Percentiles rank a stretch among this genome's conserved stretches.
Conservation (phyloP, 2,797 vertebrate genomes). For the Leptatherina wallacei region DNA sequence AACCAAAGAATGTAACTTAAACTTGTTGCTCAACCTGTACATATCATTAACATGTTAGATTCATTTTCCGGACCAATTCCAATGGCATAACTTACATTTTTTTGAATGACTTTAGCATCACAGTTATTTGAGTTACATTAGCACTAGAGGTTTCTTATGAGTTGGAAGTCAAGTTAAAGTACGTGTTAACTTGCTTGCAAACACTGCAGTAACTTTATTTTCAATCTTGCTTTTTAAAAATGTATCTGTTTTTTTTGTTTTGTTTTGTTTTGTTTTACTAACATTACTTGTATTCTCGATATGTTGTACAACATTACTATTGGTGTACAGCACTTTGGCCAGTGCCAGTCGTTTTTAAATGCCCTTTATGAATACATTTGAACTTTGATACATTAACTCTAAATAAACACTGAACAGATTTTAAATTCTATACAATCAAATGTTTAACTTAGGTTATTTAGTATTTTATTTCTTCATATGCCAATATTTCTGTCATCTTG, state of each 20-base stretch:
- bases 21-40: neutral
- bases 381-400: neutral
- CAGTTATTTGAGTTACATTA: neutral
- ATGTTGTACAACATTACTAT: no score
- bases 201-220: no score
- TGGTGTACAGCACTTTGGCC: no score
- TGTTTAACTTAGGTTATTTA: neutral
- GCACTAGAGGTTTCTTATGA: neutral
- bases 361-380: no score
- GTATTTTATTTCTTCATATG: constrained; percentile 7
- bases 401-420: neutral
- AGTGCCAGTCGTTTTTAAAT: no score
- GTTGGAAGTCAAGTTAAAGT: neutral
- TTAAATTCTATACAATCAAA: neutral
- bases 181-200: neutral
- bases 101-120: neutral
- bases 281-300: no score
- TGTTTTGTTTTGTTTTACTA: no score
- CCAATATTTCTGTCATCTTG: constrained; percentile 3
- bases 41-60: neutral
- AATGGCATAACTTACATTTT: neutral
- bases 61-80: neutral
- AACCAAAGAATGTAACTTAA: no score
- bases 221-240: no score
- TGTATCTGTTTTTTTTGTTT: no score